phyloP scores from a whole-genome alignment of 2,888 invertebrate genomes.

The Acanthosepion lycidas region DNA sequence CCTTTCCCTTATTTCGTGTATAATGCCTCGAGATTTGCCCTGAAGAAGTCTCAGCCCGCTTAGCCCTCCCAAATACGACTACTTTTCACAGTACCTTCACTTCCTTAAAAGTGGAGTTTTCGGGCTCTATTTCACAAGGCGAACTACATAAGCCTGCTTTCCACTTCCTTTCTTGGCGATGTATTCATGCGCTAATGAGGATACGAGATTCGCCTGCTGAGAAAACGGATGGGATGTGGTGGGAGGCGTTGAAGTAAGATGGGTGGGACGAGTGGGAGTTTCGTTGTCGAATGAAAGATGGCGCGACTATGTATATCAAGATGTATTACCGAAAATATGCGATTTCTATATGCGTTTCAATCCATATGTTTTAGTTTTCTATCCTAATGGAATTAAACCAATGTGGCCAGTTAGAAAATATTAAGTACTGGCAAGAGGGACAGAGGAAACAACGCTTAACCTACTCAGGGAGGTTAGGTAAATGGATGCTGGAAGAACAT shows the following conservation, averaged over 20 bases:
- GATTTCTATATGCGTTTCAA: neutral
- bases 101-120: neutral
- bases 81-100: neutral
- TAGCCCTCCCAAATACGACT: neutral
- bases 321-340: neutral
- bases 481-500: too few relatives aligned
- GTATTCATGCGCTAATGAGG: slow-evolving; percentile 33
- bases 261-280: neutral
- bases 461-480: too few relatives aligned
- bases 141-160: neutral
- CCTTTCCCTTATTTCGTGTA: neutral
- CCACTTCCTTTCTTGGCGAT: neutral
- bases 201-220: neutral
- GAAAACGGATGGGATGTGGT: neutral
- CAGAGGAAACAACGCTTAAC: too few relatives aligned
- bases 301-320: neutral
- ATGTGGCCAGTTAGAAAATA: too few relatives aligned
- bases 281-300: neutral
- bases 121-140: neutral
- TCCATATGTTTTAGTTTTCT: neutral
- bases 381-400: neutral
- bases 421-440: too few relatives aligned
- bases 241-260: neutral
- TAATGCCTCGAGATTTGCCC: neutral
- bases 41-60: neutral